Conservation (phyloP, 2,888 invertebrate genomes). For the Tachina fera region DNA sequence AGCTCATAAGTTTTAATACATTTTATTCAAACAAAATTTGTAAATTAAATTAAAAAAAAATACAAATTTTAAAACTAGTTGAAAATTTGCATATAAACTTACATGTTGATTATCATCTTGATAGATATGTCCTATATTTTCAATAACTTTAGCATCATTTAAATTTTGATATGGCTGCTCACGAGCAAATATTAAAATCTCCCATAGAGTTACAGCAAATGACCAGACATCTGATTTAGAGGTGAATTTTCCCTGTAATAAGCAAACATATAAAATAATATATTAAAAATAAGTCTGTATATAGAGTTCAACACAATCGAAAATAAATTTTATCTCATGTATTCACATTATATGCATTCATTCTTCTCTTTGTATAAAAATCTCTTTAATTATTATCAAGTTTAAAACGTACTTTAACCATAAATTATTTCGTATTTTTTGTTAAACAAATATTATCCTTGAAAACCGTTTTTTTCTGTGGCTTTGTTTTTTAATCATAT, state of each 20-base stretch:
- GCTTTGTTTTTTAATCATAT: neutral
- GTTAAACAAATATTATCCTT: constrained; percentile 52
- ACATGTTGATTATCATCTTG: constrained; percentile 89
- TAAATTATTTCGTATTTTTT: constrained; percentile 32
- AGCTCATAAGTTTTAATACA: no score
- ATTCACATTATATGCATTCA: no score
- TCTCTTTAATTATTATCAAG: constrained; percentile 28
- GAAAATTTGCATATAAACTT: constrained; percentile 77
- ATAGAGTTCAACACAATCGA: neutral
- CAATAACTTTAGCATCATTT: constrained; percentile 91
- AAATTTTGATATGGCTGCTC: constrained; percentile 92
- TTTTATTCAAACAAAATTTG: no score
- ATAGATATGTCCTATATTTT: constrained; percentile 91
- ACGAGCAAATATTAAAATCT: constrained; percentile 91
- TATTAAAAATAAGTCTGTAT: neutral
- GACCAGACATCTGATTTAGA: constrained; percentile 95
- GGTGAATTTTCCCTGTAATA: constrained; percentile 89
- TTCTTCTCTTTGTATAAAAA: neutral
- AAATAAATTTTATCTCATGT: neutral
- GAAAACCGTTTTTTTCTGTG: constrained; percentile 30
- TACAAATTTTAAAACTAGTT: no score
- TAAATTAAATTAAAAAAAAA: neutral
- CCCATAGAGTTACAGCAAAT: constrained; percentile 94
- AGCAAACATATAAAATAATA: constrained; percentile 39
- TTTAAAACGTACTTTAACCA: constrained; percentile 38